Base-by-base conservation (phyloP, 2,113 vertebrate genomes). In the Mionectes macconnelli region DNA sequence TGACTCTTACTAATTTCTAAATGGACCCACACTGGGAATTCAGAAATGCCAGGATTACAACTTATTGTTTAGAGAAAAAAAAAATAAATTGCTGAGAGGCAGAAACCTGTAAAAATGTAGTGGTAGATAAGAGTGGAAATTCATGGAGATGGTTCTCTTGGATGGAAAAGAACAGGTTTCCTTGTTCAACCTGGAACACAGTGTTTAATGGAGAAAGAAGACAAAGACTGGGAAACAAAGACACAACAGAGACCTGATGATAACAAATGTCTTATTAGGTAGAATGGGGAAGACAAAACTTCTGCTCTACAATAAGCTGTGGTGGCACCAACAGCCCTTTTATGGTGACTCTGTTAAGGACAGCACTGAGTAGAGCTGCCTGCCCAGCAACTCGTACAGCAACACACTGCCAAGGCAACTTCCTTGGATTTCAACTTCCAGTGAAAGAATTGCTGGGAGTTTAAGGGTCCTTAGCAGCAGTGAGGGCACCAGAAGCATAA, bases 1-100 rank as follows among this genome's bases (percentile, higher is more conserved):
- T 77, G 66, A 63, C 47, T 63, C 47, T 81, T 81, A 44, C 19
- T 93, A 50, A 92, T 93, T 93, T 94, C 75, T 92, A 97, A 95
- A 88, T 55, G 70, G 79, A 55, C 18, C 30, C 90, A 88, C 2
- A 4, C 35, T 70, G 90, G 63, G 94, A 83, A 92, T 86, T 94
- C 31, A 94, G 55, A 90, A 93, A 92, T 92, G 55, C 67, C 64
- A 93, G 42, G 49, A 86, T 77, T 93, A 69, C 49, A 74, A 67
- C 33, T 88, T 85, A 49, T 56, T 93, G 87, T 90, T 88, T 69
- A 84, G 85, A 74, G 57, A 39, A 90, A 28, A 79, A 53, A 93
- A 72, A 93, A 92, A 94, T 40, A n/a, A n/a, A 77, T 42, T 87
- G 42, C 52, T 47, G 45, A 69, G 37, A 76, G 40, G 76, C 16